Base-by-base conservation (phyloP, 64 coral and sea anemone species). In the Astreopora myriophthalma region DNA sequence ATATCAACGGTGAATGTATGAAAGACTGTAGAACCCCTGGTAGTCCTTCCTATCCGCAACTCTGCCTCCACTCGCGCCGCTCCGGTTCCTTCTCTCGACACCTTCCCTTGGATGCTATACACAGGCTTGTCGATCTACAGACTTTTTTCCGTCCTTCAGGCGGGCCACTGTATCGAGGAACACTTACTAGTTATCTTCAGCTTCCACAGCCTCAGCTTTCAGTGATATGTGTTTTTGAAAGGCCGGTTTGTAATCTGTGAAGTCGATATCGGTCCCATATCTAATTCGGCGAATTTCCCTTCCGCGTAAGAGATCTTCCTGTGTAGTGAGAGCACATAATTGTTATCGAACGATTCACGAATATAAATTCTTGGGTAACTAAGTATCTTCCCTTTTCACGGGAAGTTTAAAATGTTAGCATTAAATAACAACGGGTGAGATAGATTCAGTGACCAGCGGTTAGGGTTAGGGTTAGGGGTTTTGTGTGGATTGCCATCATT, bases 201-300 rank as follows among this genome's bases (percentile, higher is more conserved):
- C 89, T 82, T 81, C 91, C 34, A 97, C 16, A 73, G 87, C 80
- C 4, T 87, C 80, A 8, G 95, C 73, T 63, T 97, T 97, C 16
- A 85, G 46, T 16, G 86, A 80, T 68, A 97, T 82, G 87, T 97
- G 95, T 12, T 97, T 97, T 65, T 93, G 91, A 40, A 97, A 97
- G 1, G 95, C 61, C 20, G 95, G 95, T 31, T 87, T 94, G 52
- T 97, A 97, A 40, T 97, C 92, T 48, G 76, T 77, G 29, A 97
- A 97, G 73, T 97, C 95, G 66, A 97, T 91, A 52, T 97, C 95
- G 7, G 87, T 94, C 22, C 91, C 87, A 68, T 90, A 97, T 5
- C 95, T 92, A 32, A 86, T 33, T 39, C 95, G 40, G 52, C 90
- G 92, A 7, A 90, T 63, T 75, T 97, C 95, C 34, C 90, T 88